Percentiles rank a stretch among this genome's conserved stretches.
Conservation (phyloP, 1,140 invertebrate species). For the Tetragnatha versicolor region DNA sequence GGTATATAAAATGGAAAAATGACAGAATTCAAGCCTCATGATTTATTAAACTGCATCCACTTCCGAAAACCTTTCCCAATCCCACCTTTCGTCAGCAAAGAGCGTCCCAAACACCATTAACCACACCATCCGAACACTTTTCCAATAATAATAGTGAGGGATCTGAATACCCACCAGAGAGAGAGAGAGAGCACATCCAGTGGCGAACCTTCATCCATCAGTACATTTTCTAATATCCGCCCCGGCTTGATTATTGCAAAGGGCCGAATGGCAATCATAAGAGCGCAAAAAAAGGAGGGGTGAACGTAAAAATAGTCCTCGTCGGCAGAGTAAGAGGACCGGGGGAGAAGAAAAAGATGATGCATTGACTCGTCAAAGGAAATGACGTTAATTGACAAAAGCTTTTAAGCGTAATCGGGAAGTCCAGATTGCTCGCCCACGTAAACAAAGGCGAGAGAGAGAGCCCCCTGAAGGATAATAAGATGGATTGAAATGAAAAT, state of each 20-base stretch:
- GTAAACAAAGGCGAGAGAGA: background rate
- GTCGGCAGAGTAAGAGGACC: background rate
- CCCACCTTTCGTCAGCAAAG: background rate
- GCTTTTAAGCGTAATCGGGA: conserved; percentile 27
- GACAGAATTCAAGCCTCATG: too few species aligned
- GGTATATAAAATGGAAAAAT: too few species aligned
- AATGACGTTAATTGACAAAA: conserved; percentile 39
- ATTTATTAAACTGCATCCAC: too few species aligned
- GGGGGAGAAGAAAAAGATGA: background rate
- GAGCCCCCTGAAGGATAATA: too few species aligned
- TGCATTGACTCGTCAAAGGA: conserved; percentile 24
- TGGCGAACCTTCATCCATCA: background rate
- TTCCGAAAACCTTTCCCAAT: too few species aligned
- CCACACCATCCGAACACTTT: background rate
- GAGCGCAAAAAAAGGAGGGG: background rate
- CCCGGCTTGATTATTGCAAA: background rate
- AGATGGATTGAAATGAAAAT: background rate
- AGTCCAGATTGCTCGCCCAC: conserved; percentile 3
- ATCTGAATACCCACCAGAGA: background rate
- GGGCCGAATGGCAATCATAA: background rate
- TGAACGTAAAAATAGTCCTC: conserved; percentile 7
- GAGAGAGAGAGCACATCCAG: background rate
- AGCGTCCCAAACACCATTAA: background rate
- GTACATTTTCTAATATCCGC: conserved; percentile 29
- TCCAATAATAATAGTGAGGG: too few species aligned